Conservation (phyloP, 2,797 vertebrate species). For the Arrhamphus sclerolepis region DNA sequence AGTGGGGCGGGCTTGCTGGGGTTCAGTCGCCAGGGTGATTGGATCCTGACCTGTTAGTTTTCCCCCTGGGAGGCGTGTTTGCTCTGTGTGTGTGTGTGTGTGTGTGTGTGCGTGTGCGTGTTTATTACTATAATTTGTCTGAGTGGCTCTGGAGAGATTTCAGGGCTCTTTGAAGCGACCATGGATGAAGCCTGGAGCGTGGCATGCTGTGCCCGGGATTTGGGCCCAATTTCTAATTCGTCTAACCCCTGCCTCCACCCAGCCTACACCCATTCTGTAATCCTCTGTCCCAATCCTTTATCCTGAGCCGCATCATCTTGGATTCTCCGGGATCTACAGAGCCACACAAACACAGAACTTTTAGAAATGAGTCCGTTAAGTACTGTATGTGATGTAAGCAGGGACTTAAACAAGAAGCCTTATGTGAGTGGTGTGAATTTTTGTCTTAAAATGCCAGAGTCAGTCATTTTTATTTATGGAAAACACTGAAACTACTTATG, state of each 20-base stretch:
- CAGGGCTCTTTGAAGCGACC: conserved; percentile 67
- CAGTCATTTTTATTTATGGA: no score
- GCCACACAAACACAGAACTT: conserved; percentile 54
- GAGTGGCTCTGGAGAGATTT: conserved; percentile 74
- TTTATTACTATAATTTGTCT: conserved; percentile 81
- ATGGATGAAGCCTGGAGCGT: conserved; percentile 72
- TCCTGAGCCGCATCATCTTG: conserved; percentile 40
- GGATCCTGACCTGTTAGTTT: conserved; percentile 67
- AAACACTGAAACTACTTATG: no score
- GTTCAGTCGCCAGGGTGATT: conserved; percentile 70
- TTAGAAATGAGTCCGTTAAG: conserved; percentile 10
- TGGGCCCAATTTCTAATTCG: conserved; percentile 62
- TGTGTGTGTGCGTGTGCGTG: conserved; percentile 25
- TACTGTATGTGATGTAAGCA: no score
- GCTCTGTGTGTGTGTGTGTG: conserved; percentile 27
- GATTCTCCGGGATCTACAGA: conserved; percentile 39
- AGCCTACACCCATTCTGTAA: conserved; percentile 41
- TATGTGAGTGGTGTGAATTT: no score
- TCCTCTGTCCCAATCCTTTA: conserved; percentile 51
- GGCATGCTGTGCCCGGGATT: conserved; percentile 67
- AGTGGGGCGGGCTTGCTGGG: conserved; percentile 65
- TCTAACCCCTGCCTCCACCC: conserved; percentile 28
- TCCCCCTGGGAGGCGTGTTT: conserved; percentile 58
- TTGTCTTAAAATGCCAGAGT: no score
- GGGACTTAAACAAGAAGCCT: no score